Percentiles rank a stretch among this genome's conserved stretches.
Evolutionary conservation across 2,888 invertebrate genomes (phyloP).

Genomic region (Gortyna flavago): DNA sequence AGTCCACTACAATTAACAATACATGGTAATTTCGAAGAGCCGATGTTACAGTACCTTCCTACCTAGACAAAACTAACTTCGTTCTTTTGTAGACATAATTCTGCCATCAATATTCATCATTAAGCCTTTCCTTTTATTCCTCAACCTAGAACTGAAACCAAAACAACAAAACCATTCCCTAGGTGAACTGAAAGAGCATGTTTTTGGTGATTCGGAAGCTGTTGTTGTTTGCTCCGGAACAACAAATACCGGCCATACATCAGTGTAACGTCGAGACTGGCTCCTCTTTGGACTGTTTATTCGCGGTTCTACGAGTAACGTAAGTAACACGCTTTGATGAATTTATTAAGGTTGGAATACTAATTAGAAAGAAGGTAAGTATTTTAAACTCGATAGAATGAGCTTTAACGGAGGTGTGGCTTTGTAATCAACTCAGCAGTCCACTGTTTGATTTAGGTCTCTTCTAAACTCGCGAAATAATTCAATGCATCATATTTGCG

Average conservation of each 20-base stretch:
- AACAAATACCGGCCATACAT: slow-evolving; percentile 44
- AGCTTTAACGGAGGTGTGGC: background rate
- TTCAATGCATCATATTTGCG: background rate
- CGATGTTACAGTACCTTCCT: background rate
- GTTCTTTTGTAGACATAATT: background rate
- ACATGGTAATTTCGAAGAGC: background rate
- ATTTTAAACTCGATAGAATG: slow-evolving; percentile 7
- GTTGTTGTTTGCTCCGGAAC: slow-evolving; percentile 13
- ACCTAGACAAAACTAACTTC: background rate
- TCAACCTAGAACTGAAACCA: slow-evolving; percentile 6
- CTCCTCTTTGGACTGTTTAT: slow-evolving; percentile 30
- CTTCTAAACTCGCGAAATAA: background rate
- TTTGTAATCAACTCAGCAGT: slow-evolving; percentile 14
- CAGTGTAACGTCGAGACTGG: slow-evolving; percentile 12
- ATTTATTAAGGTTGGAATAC: slow-evolving; percentile 31
- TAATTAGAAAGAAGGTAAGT: slow-evolving; percentile 35
- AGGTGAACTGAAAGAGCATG: slow-evolving; percentile 28
- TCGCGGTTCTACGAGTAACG: slow-evolving; percentile 50
- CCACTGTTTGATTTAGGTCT: background rate
- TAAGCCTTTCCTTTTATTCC: background rate
- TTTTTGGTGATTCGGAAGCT: slow-evolving; percentile 36
- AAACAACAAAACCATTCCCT: slow-evolving; percentile 37
- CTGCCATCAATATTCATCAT: slow-evolving; percentile 8
- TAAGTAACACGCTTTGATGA: slow-evolving; percentile 33
- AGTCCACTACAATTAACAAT: background rate